Evolutionary conservation across 1,140 invertebrate species (phyloP), one percentile per base, ranked within the genome.

Genomic region (Zaprionus nigranus): DNA sequence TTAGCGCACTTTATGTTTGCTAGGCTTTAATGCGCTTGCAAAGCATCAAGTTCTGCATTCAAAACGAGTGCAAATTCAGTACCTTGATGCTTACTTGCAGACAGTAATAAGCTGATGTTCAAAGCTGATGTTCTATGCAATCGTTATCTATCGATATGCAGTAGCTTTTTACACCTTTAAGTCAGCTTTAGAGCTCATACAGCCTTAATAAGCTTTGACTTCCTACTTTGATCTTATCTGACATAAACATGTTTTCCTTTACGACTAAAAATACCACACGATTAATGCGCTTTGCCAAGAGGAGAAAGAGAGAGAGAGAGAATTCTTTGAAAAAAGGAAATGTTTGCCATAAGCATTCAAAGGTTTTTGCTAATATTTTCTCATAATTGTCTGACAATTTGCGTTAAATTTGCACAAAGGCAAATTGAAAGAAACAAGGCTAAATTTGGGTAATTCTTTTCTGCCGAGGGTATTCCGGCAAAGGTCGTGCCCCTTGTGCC

Each of bases 381-480:
- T 51, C 46, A 51, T 51, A 51, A 51, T 51, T 51, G 20, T 51
- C 20, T 12, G 46, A 12, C 20, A 51, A 51, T 51, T 51, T 51
- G 20, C 22, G 46, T 22, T 1, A n/a, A n/a, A n/a, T n/a, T n/a
- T n/a, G n/a, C n/a, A n/a, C n/a, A n/a, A n/a, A n/a, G n/a, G n/a
- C n/a, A n/a, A 61, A 61, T 28, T 24, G 38, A 43, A 43, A 22
- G 20, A 59, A 22, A 24, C 0, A 13, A 46, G 11, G 20, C 46
- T 4, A 22, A 51, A 13, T 51, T 22, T 24, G 20, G 20, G 46
- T 12, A 12, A 22, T 51, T 51, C 46, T 51, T 51, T 51, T 51
- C 20, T 51, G 9, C 20, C 11, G 11, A 24, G 20, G 20, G 20
- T 13, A 49, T 49, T 46, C 7, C n/a, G n/a, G 13, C 36, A 34